Evolutionary conservation across 2,797 vertebrate genomes (phyloP).

Genomic region (Adrianichthys oophorus): DNA sequence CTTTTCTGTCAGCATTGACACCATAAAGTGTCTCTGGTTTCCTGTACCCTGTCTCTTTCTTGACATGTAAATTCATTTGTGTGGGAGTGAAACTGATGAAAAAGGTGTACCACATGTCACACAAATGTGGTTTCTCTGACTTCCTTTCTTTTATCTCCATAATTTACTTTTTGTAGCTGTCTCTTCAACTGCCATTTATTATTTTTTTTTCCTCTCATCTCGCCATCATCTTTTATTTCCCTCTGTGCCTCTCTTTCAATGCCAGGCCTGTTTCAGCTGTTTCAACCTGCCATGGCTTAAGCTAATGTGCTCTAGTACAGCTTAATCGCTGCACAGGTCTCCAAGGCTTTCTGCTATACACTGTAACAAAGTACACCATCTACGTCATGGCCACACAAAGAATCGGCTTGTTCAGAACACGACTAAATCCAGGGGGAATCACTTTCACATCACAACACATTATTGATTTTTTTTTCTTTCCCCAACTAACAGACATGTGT

Average conservation of each 20-base stretch:
- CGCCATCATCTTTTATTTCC: conserved; percentile 43
- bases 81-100: conserved; percentile 13
- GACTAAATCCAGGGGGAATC: conserved; percentile 74
- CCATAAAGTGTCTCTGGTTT: conserved; percentile 11
- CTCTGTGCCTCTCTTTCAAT: conserved; percentile 18
- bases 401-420: conserved; percentile 63
- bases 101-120: conserved; percentile 10
- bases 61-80: conserved; percentile 18
- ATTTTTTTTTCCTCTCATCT: conserved; percentile 18
- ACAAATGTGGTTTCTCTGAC: conserved; percentile 6
- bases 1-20: conserved; percentile 37
- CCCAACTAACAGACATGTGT: conserved; percentile 59
- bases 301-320: conserved; percentile 76
- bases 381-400: conserved; percentile 74
- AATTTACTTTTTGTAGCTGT: conserved; percentile 17
- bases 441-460: conserved; percentile 82
- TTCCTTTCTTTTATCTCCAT: conserved; percentile 9
- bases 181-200: conserved; percentile 24
- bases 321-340: conserved; percentile 74
- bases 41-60: conserved; percentile 5
- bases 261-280: conserved; percentile 65
- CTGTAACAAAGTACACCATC: conserved; percentile 72
- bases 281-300: conserved; percentile 61
- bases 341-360: conserved; percentile 69
- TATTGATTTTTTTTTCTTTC: conserved; percentile 69